Evolutionary conservation across 1,140 invertebrate species (phyloP).

Genomic region (Anastrepha obliqua): DNA sequence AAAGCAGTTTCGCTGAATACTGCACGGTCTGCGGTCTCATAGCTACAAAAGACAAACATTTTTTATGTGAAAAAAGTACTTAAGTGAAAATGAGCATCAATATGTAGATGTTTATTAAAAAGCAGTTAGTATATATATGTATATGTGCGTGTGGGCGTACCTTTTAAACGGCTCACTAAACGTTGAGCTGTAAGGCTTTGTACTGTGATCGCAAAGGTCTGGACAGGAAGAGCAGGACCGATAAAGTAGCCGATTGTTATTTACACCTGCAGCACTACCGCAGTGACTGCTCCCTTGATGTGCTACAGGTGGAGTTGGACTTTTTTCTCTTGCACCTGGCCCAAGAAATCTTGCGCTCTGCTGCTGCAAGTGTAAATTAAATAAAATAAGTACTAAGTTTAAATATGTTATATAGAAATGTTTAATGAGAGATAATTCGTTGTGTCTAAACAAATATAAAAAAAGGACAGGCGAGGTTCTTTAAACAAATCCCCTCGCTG

Average conservation of each 20-base stretch:
- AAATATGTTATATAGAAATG: no score
- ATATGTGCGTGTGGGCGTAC: conserved; percentile 58
- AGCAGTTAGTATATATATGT: not conserved
- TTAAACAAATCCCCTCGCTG: no score
- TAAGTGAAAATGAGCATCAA: not conserved
- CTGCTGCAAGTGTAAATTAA: conserved; percentile 65
- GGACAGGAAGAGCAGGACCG: conserved; percentile 72
- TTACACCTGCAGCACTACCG: conserved; percentile 72
- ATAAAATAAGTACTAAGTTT: no score
- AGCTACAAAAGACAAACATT: conserved; percentile 60
- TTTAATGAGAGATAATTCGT: not conserved
- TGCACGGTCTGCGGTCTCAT: conserved; percentile 71
- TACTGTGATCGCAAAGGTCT: conserved; percentile 73
- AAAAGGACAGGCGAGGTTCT: not conserved
- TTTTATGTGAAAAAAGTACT: not conserved
- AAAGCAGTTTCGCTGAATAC: conserved; percentile 69
- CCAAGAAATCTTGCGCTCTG: conserved; percentile 75
- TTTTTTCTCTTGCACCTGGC: conserved; percentile 74
- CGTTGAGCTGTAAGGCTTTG: conserved; percentile 72
- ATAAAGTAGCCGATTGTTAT: conserved; percentile 72
- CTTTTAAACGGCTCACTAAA: conserved; percentile 73
- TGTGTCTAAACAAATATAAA: not conserved
- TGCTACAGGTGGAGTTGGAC: conserved; percentile 73
- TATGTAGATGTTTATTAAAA: not conserved
- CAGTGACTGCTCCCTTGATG: conserved; percentile 71